Base-by-base conservation (phyloP, 2,797 vertebrate genomes). In the Botia kubotai region DNA sequence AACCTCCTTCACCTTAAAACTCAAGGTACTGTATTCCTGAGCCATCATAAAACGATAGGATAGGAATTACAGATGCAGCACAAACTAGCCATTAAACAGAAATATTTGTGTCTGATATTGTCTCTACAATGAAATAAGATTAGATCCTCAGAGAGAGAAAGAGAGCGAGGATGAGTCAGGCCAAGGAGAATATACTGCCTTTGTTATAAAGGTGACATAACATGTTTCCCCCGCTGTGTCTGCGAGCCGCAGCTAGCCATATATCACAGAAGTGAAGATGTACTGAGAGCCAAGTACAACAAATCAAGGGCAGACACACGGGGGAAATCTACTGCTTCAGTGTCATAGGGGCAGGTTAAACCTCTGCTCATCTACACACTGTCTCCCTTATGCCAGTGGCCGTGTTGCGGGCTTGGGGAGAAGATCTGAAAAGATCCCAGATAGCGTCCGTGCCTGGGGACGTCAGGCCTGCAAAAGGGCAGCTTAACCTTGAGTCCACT, bases 171-270 rank as follows among this genome's bases (percentile, higher is more conserved):
- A 68, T 3, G 4, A 73, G 62, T 50, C 29, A 53, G 65, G 53
- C 66, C 75, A 80, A 66, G 72, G 78, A 82, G 72, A 78, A 91
- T 89, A 84, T 89, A 87, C 62, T 84, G 80, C 83, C 52, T 82
- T 87, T 85, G 87, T 86, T 83, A 84, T 75, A 73, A 82, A 82
- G 69, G 75, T 85, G 85, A 85, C 85, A 87, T 70, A 88, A 87
- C 29, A 58, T 72, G 81, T 63, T 79, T 86, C 83, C 83, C 81
- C 77, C 48, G 33, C 66, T 66, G 71, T 81, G 80, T 84, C 87
- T 83, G 80, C 80, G 67, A 72, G 75, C 65, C 36, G 43, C 57
- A 36, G 60, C 55, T 63, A 75, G 72, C 79, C 74, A 82, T 86
- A 83, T 85, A 85, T 88, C 87, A 86, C 79, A 60, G 57, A 69